Percentiles rank a stretch among this genome's conserved stretches.
phyloP scores from a whole-genome alignment of 2,888 invertebrate genomes.

The Andrena dorsata region DNA sequence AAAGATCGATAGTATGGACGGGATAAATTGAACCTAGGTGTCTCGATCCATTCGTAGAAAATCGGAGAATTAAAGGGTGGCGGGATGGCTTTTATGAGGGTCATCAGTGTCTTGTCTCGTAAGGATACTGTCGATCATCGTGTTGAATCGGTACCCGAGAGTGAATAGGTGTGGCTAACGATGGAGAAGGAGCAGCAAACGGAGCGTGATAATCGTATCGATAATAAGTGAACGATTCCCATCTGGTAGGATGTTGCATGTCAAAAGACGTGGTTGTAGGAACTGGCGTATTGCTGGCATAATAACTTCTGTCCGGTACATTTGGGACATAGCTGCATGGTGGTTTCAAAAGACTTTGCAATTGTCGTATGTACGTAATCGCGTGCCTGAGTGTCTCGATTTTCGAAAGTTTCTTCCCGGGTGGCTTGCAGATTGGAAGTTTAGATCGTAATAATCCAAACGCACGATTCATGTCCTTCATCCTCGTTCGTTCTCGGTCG shows the following conservation, averaged over 20 bases:
- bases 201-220: constrained; percentile 82
- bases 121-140: constrained; percentile 68
- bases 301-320: constrained; percentile 75
- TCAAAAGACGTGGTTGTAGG: constrained; percentile 70
- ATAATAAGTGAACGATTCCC: constrained; percentile 82
- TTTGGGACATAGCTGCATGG: constrained; percentile 76
- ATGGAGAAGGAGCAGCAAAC: constrained; percentile 73
- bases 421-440: constrained; percentile 91
- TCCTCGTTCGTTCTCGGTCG: constrained; percentile 92
- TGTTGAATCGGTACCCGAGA: constrained; percentile 67
- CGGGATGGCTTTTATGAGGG: not conserved
- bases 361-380: constrained; percentile 91
- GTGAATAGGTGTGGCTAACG: constrained; percentile 68
- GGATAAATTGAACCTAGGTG: not conserved
- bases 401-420: constrained; percentile 94
- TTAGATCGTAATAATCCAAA: constrained; percentile 92
- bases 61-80: not conserved
- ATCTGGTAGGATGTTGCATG: constrained; percentile 77
- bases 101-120: constrained; percentile 67
- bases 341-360: constrained; percentile 88
- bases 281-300: constrained; percentile 59
- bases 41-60: not conserved
- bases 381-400: constrained; percentile 93
- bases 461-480: constrained; percentile 94
- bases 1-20: not conserved